These are phyloP conservation scores for Melanocharis versteri DNA, from an alignment of 2,113 vertebrate genomes.

Conservation along the genomic window DNA sequence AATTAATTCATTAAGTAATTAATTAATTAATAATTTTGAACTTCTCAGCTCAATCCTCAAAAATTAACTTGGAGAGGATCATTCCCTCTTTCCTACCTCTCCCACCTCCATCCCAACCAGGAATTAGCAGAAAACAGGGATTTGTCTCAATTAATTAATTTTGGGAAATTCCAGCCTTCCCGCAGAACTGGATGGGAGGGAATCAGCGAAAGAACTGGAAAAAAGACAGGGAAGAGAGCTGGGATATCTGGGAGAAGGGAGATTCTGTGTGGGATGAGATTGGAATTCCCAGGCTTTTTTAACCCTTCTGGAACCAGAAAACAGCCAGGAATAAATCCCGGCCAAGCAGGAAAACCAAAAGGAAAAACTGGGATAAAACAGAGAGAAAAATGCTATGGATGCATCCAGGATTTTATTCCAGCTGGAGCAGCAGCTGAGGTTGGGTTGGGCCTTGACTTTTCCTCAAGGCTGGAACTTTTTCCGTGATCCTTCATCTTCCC, in stretches of 20 bases:
- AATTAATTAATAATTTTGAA: background rate
- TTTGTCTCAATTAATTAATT: background rate
- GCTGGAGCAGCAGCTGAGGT: background rate
- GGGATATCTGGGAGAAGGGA: background rate
- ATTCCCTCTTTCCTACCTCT: background rate
- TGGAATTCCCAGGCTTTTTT: background rate
- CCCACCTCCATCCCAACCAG: background rate
- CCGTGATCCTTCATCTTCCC: background rate
- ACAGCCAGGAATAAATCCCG: background rate
- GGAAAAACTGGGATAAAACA: background rate
- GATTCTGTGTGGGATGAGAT: background rate
- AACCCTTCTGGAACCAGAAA: background rate
- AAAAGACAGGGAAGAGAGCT: background rate
- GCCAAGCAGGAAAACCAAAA: background rate
- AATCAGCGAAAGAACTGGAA: background rate
- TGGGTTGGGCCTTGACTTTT: fast-evolving
- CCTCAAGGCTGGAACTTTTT: fast-evolving
- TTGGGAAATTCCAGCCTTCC: background rate
- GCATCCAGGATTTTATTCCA: background rate
- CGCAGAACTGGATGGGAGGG: background rate
- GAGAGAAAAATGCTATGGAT: background rate
- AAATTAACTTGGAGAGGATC: background rate
- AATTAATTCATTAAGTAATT: too few relatives aligned
- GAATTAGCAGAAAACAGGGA: background rate
- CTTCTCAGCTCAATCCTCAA: background rate